phyloP scores from a whole-genome alignment of 2,888 invertebrate species.

The Drosophila longiperda region DNA sequence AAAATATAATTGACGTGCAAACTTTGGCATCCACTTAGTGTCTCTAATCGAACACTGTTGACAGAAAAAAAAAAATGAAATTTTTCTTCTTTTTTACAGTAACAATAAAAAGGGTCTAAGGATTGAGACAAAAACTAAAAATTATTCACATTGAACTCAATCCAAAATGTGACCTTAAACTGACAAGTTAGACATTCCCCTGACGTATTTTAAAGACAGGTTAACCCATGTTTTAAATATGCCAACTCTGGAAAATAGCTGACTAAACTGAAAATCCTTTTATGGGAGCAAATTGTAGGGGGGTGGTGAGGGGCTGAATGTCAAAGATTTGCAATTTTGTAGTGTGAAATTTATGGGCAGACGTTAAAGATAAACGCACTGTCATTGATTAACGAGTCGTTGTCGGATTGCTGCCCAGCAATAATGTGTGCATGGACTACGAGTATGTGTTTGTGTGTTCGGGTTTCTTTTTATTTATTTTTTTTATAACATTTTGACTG shows the following conservation, averaged over 20 bases:
- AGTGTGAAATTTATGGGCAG: constrained; percentile 73
- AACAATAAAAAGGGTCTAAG: not conserved
- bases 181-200: constrained; percentile 9
- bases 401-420: constrained; percentile 49
- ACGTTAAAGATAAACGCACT: constrained; percentile 75
- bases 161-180: not conserved
- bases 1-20: too few species aligned
- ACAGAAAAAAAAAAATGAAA: not conserved
- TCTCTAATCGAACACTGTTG: not conserved
- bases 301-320: constrained; percentile 6
- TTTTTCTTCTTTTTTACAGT: not conserved
- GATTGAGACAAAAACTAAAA: not conserved
- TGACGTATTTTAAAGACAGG: constrained; percentile 1
- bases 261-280: constrained; percentile 46
- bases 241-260: constrained; percentile 27
- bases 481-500: constrained; percentile 72
- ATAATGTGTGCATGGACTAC: constrained; percentile 17
- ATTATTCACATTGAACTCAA: not conserved
- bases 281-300: constrained; percentile 23
- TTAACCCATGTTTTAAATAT: constrained; percentile 34
- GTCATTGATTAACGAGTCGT: constrained; percentile 75
- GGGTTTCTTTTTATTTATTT: constrained; percentile 17
- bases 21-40: not conserved
- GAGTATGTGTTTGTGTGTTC: constrained; percentile 27
- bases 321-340: constrained; percentile 73